These are phyloP conservation scores for Orchesellides sinensis DNA, from an alignment of 2,888 invertebrate genomes.

Conservation along the genomic window DNA sequence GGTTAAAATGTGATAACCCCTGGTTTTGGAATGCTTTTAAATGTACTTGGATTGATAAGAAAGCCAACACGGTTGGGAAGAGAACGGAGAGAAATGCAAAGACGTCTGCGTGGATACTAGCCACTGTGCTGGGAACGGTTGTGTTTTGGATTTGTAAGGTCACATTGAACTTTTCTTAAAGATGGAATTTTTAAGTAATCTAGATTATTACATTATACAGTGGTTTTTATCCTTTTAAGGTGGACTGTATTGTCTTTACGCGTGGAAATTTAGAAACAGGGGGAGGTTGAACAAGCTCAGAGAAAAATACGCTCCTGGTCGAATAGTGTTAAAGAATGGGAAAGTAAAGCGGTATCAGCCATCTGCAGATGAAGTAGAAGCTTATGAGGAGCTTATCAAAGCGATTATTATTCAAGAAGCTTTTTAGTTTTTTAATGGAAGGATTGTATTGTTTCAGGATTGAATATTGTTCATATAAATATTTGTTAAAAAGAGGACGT, in stretches of 20 bases:
- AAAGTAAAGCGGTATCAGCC: slow-evolving; percentile 44
- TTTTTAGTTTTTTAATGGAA: too few species aligned
- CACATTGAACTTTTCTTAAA: neutral
- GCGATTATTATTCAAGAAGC: slow-evolving; percentile 45
- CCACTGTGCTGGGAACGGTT: slow-evolving; percentile 25
- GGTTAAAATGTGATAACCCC: slow-evolving; percentile 62
- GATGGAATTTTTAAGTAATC: neutral
- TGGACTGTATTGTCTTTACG: slow-evolving; percentile 20
- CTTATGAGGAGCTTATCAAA: slow-evolving; percentile 64
- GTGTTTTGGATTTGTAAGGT: slow-evolving; percentile 25
- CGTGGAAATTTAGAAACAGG: slow-evolving; percentile 1
- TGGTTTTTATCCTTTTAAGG: neutral
- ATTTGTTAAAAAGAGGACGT: too few species aligned
- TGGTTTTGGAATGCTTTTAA: slow-evolving; percentile 70
- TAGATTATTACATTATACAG: neutral
- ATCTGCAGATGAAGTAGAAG: slow-evolving; percentile 55
- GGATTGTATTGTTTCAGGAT: too few species aligned
- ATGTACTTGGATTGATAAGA: slow-evolving; percentile 61
- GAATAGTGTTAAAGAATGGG: slow-evolving; percentile 54
- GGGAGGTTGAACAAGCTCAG: slow-evolving; percentile 7
- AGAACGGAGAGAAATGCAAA: slow-evolving; percentile 57
- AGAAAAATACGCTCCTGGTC: slow-evolving; percentile 57
- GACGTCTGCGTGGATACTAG: slow-evolving; percentile 39
- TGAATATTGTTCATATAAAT: too few species aligned
- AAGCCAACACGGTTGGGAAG: slow-evolving; percentile 29